phyloP scores from a whole-genome alignment of 2,113 vertebrate genomes.

The Psammodynastes pulverulentus region DNA sequence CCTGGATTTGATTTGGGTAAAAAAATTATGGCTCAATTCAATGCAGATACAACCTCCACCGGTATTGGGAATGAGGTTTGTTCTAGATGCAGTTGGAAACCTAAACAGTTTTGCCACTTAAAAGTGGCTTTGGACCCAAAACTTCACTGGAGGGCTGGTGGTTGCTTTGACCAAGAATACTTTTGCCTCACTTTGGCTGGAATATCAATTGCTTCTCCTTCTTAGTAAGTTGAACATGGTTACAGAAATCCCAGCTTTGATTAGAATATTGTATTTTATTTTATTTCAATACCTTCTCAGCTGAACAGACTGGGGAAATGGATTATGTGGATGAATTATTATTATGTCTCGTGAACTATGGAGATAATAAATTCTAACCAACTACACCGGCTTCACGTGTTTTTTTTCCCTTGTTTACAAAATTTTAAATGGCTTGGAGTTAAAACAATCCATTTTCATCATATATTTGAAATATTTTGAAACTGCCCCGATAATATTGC shows the following conservation, averaged over 20 bases:
- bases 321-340: not conserved
- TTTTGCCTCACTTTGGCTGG: not conserved
- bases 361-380: not conserved
- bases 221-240: not conserved
- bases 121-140: not conserved
- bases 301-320: not conserved
- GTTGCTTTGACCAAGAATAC: not conserved
- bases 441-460: not conserved
- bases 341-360: not conserved
- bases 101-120: not conserved
- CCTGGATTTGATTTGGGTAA: not conserved
- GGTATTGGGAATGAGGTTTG: not conserved
- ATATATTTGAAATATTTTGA: not conserved
- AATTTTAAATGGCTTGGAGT: not conserved
- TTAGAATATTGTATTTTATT: not conserved
- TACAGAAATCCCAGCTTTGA: not conserved
- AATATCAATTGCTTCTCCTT: not conserved
- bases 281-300: not conserved
- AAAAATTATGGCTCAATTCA: not conserved
- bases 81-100: not conserved
- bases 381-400: not conserved
- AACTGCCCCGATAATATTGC: not conserved
- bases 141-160: not conserved
- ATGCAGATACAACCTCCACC: not conserved
- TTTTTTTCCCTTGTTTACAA: not conserved